Conservation (phyloP, 2,113 vertebrate genomes). For the Malaclemys terrapin region DNA sequence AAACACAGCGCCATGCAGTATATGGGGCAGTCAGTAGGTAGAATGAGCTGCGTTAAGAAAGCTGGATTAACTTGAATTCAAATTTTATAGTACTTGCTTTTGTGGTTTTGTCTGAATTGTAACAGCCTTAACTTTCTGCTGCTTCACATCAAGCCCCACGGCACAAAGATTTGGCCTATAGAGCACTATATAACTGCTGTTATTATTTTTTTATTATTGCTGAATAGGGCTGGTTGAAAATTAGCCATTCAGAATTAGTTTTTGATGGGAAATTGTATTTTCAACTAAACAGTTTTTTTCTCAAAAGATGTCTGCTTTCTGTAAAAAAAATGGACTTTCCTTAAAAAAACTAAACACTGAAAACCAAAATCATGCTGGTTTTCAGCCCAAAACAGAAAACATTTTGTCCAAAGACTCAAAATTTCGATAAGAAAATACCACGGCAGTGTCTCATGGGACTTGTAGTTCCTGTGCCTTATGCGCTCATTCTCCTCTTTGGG, state of each 20-base stretch:
- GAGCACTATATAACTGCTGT: not conserved
- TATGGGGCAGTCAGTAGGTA: not conserved
- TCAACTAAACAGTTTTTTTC: not conserved
- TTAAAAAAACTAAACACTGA: not conserved
- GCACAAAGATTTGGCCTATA: not conserved
- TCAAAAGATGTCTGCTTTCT: not conserved
- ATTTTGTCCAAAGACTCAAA: not conserved
- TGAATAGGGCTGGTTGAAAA: not conserved
- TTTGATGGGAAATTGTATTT: not conserved
- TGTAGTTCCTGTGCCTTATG: not conserved
- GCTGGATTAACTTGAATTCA: conserved; percentile 1
- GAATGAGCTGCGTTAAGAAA: not conserved
- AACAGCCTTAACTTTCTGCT: conserved; percentile 54
- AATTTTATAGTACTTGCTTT: not conserved
- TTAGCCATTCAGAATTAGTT: not conserved
- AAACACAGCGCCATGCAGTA: conserved; percentile 3
- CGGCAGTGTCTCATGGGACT: not conserved
- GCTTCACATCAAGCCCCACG: conserved; percentile 9
- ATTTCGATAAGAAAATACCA: not conserved
- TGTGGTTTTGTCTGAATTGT: not conserved
- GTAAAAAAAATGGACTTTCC: not conserved
- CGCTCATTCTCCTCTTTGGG: not conserved
- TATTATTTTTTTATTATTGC: not conserved
- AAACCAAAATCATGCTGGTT: not conserved
- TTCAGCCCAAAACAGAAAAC: not conserved